Conservation (phyloP, 2,113 vertebrate genomes). For the Lonchura striata region DNA sequence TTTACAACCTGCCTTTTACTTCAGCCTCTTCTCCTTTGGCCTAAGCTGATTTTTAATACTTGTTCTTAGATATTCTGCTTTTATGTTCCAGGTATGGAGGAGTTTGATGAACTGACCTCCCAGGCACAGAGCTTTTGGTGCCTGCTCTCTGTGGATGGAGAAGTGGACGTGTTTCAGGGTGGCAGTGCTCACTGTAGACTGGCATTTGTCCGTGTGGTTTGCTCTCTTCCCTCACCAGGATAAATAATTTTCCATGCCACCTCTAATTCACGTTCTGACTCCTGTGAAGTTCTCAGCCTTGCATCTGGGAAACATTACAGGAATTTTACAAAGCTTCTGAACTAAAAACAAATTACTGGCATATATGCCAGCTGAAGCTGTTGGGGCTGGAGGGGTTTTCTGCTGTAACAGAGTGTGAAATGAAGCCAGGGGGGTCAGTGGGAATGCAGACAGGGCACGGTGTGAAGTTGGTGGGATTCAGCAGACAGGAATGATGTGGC, state of each 20-base stretch:
- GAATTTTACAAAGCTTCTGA: not conserved
- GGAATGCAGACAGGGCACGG: rapidly evolving
- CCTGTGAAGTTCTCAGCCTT: not conserved
- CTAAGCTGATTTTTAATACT: not conserved
- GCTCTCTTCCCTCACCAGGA: not conserved
- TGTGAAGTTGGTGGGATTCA: not conserved
- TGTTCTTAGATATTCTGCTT: not conserved
- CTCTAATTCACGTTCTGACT: not conserved
- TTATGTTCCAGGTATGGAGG: not conserved
- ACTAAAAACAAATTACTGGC: not conserved
- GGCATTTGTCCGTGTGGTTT: not conserved
- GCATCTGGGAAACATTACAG: constrained; percentile 5
- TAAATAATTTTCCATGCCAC: not conserved
- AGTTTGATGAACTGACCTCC: not conserved
- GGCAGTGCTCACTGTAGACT: not conserved
- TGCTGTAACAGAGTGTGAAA: not conserved
- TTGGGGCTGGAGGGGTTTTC: not conserved
- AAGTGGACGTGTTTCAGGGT: rapidly evolving
- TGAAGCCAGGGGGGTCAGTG: not conserved
- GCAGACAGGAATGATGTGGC: not conserved
- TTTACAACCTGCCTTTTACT: not conserved
- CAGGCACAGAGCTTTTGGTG: not conserved
- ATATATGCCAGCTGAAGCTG: not conserved
- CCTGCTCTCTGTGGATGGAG: not conserved
- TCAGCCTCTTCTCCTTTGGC: not conserved